A percentile compares a stretch with the other conserved stretches of the same genome.
Evolutionary conservation across 2,113 vertebrate genomes (phyloP).

Genomic region (Sturnira hondurensis): DNA sequence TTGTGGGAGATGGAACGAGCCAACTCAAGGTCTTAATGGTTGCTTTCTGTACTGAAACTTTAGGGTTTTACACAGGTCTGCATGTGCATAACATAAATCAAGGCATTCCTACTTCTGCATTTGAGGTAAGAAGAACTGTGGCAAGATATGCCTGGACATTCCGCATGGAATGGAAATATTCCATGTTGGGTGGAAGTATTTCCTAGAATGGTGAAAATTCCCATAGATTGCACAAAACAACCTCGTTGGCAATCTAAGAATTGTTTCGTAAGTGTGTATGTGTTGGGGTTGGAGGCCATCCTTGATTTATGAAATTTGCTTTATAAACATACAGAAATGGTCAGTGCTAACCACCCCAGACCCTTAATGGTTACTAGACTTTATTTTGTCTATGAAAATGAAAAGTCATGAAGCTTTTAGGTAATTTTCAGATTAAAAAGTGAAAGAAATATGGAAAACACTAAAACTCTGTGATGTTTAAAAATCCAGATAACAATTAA

Average conservation of each 20-base stretch:
- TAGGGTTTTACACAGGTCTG: not conserved
- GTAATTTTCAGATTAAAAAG: not conserved
- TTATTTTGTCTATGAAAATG: slow-evolving; percentile 10
- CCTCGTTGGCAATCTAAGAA: not conserved
- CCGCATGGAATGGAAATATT: too few species aligned
- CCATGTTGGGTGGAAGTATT: not conserved
- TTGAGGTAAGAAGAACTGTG: not conserved
- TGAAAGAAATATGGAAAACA: slow-evolving; percentile 20
- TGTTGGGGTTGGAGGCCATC: not conserved
- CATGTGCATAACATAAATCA: not conserved
- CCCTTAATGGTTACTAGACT: not conserved
- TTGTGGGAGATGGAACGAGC: not conserved
- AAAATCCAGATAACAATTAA: not conserved
- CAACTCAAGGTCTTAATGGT: not conserved
- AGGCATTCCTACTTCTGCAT: not conserved
- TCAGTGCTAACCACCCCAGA: not conserved
- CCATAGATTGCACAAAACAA: not conserved
- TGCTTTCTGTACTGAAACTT: not conserved
- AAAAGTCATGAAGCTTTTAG: not conserved
- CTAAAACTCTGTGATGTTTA: not conserved
- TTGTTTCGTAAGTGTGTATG: not conserved
- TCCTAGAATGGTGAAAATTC: not conserved
- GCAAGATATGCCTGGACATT: not conserved
- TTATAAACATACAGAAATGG: not conserved
- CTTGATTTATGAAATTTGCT: not conserved